Base-by-base conservation (phyloP, 2,113 vertebrate genomes). In the Gambusia affinis region DNA sequence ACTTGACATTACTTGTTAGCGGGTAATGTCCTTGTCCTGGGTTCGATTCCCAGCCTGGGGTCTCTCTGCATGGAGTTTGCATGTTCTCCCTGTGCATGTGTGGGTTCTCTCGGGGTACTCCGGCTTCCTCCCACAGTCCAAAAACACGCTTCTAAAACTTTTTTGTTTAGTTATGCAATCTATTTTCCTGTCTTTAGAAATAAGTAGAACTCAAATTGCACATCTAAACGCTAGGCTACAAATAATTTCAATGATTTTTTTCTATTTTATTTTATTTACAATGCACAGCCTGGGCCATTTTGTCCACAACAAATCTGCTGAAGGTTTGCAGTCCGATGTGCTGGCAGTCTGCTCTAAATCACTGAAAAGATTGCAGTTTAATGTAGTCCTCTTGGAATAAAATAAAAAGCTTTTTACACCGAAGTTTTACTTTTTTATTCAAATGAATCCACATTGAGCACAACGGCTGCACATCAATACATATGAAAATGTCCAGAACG, bases 181-280 rank as follows among this genome's bases (percentile, higher is more conserved):
- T 66, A 14, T 67, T 28, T 63, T 42, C 27, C 15, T 14, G 4
- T 60, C 61, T 42, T 62, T 57, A 12, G 67, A 73, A 39, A 72
- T 19, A 63, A 60, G 57, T 60, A 57, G 66, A 60, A 80, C 44
- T 75, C 24, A 77, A 24, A 72, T 57, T 12, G 77, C 39, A 63
- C 44, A 57, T 4, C 3, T 11, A 76, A 29, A 77, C 37, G 39
- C 12, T 6, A 67, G 31, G 60, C 68, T 51, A 65, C 66, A 60
- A 79, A 72, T 70, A 64, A 60, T 81, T 82, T 70, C 7, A 29
- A 78, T 85, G 19, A 60, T 44, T 73, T 62, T 22, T 61, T 51
- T 65, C 0, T 57, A 63, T 73, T 37, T 3, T 0, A 44, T 79
- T 87, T 91, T 87, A 88, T 90, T 89, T 85, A 90, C 86, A 90